Percentiles rank a stretch among this genome's conserved stretches.
Evolutionary conservation across 2,113 vertebrate species (phyloP).

Genomic region (Epinephelus cyanopodus): DNA sequence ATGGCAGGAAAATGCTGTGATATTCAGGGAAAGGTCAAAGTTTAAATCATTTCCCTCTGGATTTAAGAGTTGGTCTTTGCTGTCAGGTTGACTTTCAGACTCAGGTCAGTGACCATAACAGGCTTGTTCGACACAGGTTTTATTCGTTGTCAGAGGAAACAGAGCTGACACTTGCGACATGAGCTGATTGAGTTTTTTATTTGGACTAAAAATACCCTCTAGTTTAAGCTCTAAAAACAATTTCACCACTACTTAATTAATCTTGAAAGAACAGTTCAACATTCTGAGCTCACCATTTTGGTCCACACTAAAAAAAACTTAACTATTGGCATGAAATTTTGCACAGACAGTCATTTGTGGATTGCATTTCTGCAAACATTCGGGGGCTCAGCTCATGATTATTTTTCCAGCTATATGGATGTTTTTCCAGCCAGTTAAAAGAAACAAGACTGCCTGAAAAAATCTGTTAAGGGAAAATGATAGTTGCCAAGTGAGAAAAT

Average conservation of each 20-base stretch:
- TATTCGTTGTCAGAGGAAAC: not conserved
- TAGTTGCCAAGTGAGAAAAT: too few species aligned
- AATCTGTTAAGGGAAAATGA: too few species aligned
- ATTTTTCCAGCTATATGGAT: too few species aligned
- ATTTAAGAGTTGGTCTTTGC: constrained; percentile 30
- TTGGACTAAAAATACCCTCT: not conserved
- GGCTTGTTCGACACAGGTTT: not conserved
- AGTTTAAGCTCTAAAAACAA: not conserved
- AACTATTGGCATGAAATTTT: too few species aligned
- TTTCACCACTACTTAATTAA: not conserved
- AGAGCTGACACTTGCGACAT: not conserved
- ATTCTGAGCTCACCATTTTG: too few species aligned
- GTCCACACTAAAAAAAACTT: too few species aligned
- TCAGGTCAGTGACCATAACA: not conserved
- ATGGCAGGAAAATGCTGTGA: constrained; percentile 56
- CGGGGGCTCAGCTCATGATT: too few species aligned
- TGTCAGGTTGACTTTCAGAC: constrained; percentile 13
- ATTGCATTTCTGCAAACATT: not conserved
- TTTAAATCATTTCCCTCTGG: constrained; percentile 41
- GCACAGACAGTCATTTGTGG: not conserved
- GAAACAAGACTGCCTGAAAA: too few species aligned
- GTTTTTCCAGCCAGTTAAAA: too few species aligned
- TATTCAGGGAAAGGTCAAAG: constrained; percentile 65
- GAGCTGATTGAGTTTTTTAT: not conserved
- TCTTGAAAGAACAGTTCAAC: not conserved